phyloP scores from a whole-genome alignment of 2,888 invertebrate species.

The Nomada lathburiana region DNA sequence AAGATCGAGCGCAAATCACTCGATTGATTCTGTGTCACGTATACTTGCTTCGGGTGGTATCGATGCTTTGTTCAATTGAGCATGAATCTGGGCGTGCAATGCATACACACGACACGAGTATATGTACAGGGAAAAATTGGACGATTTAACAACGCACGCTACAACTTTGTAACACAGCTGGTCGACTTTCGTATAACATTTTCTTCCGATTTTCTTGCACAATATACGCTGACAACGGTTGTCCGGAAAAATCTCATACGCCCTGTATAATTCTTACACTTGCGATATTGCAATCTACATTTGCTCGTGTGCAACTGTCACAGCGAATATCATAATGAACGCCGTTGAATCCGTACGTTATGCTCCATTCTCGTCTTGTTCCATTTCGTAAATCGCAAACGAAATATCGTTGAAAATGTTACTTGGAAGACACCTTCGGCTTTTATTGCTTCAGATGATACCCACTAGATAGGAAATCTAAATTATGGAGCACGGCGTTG shows the following conservation, averaged over 20 bases:
- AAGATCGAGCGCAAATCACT: conserved; percentile 60
- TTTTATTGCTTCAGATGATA: conserved; percentile 1
- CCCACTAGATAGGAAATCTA: too few species aligned
- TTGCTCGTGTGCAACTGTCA: too few species aligned
- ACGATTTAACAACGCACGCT: too few species aligned
- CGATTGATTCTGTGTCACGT: conserved; percentile 44
- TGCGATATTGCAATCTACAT: too few species aligned
- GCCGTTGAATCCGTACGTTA: too few species aligned
- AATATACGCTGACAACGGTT: too few species aligned
- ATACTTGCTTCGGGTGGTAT: conserved; percentile 37
- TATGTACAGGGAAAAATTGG: background rate
- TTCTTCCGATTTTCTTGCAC: too few species aligned
- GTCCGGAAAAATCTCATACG: too few species aligned
- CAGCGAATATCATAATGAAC: too few species aligned
- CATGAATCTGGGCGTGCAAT: conserved; percentile 53
- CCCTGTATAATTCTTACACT: too few species aligned
- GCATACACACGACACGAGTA: conserved; percentile 31
- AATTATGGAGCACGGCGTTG: conserved; percentile 4
- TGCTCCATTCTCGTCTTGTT: conserved; percentile 65
- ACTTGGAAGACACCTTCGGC: background rate
- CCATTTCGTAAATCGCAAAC: conserved; percentile 72
- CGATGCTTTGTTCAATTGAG: conserved; percentile 68
- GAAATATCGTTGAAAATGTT: conserved; percentile 68
- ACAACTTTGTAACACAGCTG: too few species aligned
- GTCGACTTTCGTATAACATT: too few species aligned